Percentiles rank a stretch among this genome's conserved stretches.
phyloP scores from a whole-genome alignment of 2,888 invertebrate genomes.

The Pyrrhosoma nymphula region DNA sequence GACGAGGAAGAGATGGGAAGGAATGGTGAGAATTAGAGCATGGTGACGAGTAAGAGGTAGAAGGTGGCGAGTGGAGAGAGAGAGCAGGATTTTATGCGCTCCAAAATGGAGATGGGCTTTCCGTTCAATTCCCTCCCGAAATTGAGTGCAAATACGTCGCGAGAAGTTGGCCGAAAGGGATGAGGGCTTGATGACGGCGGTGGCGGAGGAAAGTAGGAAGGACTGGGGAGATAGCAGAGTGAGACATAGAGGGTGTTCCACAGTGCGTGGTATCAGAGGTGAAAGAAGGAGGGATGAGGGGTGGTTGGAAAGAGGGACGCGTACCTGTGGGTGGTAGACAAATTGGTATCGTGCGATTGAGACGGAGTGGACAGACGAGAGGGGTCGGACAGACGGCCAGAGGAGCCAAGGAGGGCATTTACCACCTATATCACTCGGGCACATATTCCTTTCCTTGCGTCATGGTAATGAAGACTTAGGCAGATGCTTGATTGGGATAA shows the following conservation, averaged over 20 bases:
- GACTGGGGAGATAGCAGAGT: neutral
- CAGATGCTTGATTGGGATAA: neutral
- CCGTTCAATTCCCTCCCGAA: neutral
- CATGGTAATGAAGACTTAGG: neutral
- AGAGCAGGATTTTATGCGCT: neutral
- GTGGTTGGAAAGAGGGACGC: too few species aligned
- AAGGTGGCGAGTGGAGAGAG: neutral
- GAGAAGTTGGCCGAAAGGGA: neutral
- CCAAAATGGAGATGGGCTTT: neutral
- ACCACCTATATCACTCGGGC: neutral
- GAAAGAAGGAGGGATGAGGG: too few species aligned
- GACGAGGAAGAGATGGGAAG: too few species aligned
- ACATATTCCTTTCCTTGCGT: neutral
- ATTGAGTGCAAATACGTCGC: constrained; percentile 12
- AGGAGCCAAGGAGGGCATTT: neutral
- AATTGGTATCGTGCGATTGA: neutral
- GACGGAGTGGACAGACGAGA: neutral
- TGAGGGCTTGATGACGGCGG: neutral
- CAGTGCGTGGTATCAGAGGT: neutral
- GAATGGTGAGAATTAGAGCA: too few species aligned
- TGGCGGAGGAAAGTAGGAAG: neutral
- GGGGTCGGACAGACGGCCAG: neutral
- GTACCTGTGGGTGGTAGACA: neutral
- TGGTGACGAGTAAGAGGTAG: neutral
- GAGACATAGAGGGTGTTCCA: neutral